A percentile compares a stretch with the other conserved stretches of the same genome.
Conservation (phyloP, 2,113 vertebrate genomes). For the Brienomyrus longianalis region DNA sequence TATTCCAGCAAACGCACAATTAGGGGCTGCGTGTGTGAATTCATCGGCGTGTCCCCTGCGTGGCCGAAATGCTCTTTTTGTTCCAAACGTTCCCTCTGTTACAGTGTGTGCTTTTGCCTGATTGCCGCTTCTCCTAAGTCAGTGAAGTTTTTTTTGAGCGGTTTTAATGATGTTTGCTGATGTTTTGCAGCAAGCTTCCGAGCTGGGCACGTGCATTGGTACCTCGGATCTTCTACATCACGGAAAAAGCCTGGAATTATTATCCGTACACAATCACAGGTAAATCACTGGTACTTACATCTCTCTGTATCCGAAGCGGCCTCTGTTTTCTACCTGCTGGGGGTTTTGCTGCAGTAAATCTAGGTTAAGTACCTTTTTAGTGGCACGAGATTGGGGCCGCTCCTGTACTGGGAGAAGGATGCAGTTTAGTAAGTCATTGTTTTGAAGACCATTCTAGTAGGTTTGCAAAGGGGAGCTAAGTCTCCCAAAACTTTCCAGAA, state of each 20-base stretch:
- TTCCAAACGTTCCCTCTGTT: neutral
- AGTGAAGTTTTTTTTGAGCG: neutral
- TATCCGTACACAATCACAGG: conserved; percentile 79
- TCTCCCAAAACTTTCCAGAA: neutral
- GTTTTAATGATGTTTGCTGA: neutral
- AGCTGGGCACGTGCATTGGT: conserved; percentile 91
- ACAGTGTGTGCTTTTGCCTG: neutral
- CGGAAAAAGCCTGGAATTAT: conserved; percentile 95
- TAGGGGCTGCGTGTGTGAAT: neutral
- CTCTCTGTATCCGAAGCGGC: neutral
- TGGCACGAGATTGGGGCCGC: neutral
- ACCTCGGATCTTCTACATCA: conserved; percentile 90
- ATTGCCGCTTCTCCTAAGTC: neutral
- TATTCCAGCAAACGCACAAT: neutral
- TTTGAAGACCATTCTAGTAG: neutral
- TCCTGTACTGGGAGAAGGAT: neutral
- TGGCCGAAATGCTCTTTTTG: neutral
- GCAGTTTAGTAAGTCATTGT: neutral
- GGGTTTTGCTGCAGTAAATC: neutral
- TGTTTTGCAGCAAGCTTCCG: conserved; percentile 78
- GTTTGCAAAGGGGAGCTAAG: neutral
- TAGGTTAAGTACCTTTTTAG: neutral
- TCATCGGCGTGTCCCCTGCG: neutral
- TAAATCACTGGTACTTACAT: conserved; percentile 26
- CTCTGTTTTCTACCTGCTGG: neutral